These are phyloP conservation scores for Amaurobius ferox DNA, from an alignment of 2,888 invertebrate genomes.

Conservation along the genomic window DNA sequence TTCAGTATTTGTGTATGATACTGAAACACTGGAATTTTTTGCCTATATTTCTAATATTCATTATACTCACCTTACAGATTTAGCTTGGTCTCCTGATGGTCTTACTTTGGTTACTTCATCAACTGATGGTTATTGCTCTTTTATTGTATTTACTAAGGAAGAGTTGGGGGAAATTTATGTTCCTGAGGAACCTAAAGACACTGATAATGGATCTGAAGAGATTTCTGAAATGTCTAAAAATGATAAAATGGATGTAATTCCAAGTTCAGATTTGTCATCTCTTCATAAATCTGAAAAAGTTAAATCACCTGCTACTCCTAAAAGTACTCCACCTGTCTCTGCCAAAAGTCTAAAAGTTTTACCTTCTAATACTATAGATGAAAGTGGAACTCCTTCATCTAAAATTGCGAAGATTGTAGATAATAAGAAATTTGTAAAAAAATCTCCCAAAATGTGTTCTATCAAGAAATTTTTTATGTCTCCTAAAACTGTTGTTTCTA, in stretches of 20 bases:
- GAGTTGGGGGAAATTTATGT: slow-evolving; percentile 82
- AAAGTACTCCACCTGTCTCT: not conserved
- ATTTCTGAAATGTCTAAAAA: not conserved
- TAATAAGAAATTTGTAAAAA: slow-evolving; percentile 15
- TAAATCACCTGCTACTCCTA: not conserved
- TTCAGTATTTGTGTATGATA: slow-evolving; percentile 90
- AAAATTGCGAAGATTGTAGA: not conserved
- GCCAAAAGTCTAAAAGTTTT: not conserved
- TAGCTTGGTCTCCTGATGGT: slow-evolving; percentile 91
- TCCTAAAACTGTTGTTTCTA: slow-evolving; percentile 21
- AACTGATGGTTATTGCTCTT: slow-evolving; percentile 92
- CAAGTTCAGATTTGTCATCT: not conserved
- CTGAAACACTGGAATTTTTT: slow-evolving; percentile 88
- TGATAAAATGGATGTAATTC: not conserved
- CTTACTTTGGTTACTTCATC: slow-evolving; percentile 86
- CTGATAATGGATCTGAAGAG: not conserved
- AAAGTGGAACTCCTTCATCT: not conserved
- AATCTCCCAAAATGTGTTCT: slow-evolving; percentile 37
- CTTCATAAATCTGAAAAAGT: not conserved
- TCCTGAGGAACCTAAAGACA: slow-evolving; percentile 7
- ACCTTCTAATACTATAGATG: not conserved
- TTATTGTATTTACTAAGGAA: slow-evolving; percentile 85
- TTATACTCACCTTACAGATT: slow-evolving; percentile 90
- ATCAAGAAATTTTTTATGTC: slow-evolving; percentile 52
- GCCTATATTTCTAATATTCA: slow-evolving; percentile 90